phyloP scores from a whole-genome alignment of 1,140 invertebrate species.

The Ditylenchus dipsaci region DNA sequence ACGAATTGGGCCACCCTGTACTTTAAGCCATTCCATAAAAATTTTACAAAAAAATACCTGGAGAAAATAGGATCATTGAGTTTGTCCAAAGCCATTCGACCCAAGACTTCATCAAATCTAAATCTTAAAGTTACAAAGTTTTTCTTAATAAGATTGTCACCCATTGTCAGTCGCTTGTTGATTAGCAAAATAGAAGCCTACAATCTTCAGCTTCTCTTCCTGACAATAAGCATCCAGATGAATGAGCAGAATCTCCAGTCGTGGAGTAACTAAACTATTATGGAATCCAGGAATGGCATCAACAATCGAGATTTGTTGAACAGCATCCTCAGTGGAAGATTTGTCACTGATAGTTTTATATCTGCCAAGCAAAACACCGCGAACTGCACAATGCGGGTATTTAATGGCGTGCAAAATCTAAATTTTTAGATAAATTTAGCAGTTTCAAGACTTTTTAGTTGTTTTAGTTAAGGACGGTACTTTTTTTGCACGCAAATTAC shows the following conservation, averaged over 20 bases:
- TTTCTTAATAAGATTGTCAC: background rate
- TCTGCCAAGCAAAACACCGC: slow-evolving; percentile 31
- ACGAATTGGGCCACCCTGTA: too few species aligned
- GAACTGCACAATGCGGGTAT: slow-evolving; percentile 36
- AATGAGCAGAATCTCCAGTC: slow-evolving; percentile 29
- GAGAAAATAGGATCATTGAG: slow-evolving; percentile 19
- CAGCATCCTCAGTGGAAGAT: background rate
- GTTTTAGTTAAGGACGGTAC: too few species aligned
- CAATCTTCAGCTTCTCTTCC: slow-evolving; percentile 28
- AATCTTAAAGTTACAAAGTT: background rate
- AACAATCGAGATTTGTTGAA: slow-evolving; percentile 10
- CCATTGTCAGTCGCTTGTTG: slow-evolving; percentile 20
- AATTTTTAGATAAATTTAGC: too few species aligned
- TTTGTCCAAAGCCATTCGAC: slow-evolving; percentile 25
- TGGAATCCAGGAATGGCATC: slow-evolving; percentile 37
- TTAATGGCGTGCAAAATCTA: slow-evolving; percentile 30
- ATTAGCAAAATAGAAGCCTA: slow-evolving; percentile 40
- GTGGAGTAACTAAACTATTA: slow-evolving; percentile 17
- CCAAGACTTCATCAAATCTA: slow-evolving; percentile 31
- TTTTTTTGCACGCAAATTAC: too few species aligned
- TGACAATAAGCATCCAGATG: slow-evolving; percentile 34
- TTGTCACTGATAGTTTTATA: background rate
- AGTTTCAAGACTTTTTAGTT: too few species aligned
- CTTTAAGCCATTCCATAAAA: too few species aligned
- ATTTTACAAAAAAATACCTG: too few species aligned